Conservation (phyloP, 2,888 invertebrate genomes). For the Hydrotaea diabolus region DNA sequence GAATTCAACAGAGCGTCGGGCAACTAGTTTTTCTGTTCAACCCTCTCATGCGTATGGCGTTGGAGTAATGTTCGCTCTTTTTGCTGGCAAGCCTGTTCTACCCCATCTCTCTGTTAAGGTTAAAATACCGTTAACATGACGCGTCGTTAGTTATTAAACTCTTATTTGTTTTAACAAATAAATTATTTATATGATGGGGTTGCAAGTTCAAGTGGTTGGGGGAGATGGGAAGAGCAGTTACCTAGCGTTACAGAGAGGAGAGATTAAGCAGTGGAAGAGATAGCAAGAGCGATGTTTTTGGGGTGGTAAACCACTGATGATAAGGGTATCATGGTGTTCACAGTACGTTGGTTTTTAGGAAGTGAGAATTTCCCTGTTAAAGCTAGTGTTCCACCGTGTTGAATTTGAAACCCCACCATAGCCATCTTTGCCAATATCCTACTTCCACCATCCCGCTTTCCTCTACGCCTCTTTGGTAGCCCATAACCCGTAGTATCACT, state of each 20-base stretch:
- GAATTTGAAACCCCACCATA: constrained; percentile 27
- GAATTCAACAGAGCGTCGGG: not conserved
- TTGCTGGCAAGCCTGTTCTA: too few relatives aligned
- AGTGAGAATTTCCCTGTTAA: constrained; percentile 39
- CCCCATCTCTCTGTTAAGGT: constrained; percentile 39
- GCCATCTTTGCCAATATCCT: not conserved
- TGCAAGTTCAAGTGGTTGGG: constrained; percentile 59
- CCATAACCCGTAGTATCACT: constrained; percentile 22
- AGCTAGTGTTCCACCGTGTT: constrained; percentile 39
- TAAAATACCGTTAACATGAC: constrained; percentile 71
- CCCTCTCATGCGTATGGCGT: constrained; percentile 55
- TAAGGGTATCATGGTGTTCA: constrained; percentile 13
- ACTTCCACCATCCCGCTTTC: not conserved
- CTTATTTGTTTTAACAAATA: constrained; percentile 70
- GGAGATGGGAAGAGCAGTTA: constrained; percentile 14
- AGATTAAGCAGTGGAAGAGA: constrained; percentile 17
- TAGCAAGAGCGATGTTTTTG: constrained; percentile 5
- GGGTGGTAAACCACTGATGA: not conserved
- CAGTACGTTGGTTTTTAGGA: constrained; percentile 36
- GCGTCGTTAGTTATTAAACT: constrained; percentile 70
- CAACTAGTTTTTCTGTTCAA: constrained; percentile 18
- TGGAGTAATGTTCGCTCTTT: constrained; percentile 53
- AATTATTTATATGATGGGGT: constrained; percentile 69
- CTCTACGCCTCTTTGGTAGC: too few relatives aligned
- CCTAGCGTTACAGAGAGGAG: not conserved